Conservation (phyloP, 2,797 vertebrate genomes). For the Periophthalmus magnuspinnatus region DNA sequence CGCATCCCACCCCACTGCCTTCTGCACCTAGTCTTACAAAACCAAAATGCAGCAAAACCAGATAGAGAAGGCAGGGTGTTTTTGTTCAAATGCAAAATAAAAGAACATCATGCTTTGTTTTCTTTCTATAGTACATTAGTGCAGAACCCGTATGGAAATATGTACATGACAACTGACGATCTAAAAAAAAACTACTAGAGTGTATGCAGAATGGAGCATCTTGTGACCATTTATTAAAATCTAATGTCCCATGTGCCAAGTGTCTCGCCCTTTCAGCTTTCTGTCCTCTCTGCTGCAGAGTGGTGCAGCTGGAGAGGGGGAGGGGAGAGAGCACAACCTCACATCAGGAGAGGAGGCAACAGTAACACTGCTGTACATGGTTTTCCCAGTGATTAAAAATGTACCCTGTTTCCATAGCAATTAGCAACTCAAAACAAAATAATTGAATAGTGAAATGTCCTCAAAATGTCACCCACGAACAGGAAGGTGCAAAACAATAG, state of each 20-base stretch:
- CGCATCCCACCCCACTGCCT: constrained; percentile 66
- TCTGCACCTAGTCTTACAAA: constrained; percentile 41
- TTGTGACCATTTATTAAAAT: constrained; percentile 41
- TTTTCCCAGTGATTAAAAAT: background rate
- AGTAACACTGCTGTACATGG: constrained; percentile 35
- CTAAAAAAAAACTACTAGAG: background rate
- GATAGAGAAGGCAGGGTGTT: background rate
- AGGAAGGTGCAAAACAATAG: background rate
- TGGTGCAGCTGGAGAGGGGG: constrained; percentile 77
- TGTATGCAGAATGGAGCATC: background rate
- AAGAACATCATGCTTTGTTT: background rate
- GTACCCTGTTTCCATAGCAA: background rate
- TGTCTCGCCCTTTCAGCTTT: constrained; percentile 42
- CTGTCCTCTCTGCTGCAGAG: constrained; percentile 61
- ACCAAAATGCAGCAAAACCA: constrained; percentile 35
- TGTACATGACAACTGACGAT: background rate
- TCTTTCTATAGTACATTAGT: background rate
- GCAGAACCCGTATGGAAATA: background rate
- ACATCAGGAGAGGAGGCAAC: constrained; percentile 58
- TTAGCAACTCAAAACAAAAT: background rate
- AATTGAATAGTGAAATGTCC: background rate
- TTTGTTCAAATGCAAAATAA: background rate
- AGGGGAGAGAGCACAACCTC: constrained; percentile 68
- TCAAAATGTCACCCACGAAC: background rate
- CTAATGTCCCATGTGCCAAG: constrained; percentile 39